A percentile compares a stretch with the other conserved stretches of the same genome.
phyloP scores from a whole-genome alignment of 2,797 vertebrate genomes.

The Margarornis squamiger region DNA sequence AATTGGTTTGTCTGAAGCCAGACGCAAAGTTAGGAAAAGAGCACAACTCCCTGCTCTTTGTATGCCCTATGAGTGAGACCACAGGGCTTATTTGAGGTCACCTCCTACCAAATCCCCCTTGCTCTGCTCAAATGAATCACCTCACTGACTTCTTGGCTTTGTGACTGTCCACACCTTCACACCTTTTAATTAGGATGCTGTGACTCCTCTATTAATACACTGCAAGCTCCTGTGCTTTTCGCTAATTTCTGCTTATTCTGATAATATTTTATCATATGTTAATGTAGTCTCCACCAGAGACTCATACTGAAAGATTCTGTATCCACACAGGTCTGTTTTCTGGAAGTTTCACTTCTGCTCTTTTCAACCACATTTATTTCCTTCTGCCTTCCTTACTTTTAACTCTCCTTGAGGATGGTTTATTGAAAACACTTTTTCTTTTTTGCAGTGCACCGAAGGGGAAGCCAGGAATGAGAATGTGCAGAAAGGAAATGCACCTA shows the following conservation, averaged over 20 bases:
- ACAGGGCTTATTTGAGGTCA: not conserved
- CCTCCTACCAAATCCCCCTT: not conserved
- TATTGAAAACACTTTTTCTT: not conserved
- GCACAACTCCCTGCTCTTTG: not conserved
- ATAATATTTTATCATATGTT: not conserved
- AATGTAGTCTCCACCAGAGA: not conserved
- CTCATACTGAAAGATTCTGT: not conserved
- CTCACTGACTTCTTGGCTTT: not conserved
- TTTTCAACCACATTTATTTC: not conserved
- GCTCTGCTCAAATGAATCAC: not conserved
- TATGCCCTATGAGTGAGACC: rapidly evolving
- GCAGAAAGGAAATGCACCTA: not conserved
- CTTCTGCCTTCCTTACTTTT: not conserved
- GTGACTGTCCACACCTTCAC: not conserved
- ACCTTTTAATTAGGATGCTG: not conserved
- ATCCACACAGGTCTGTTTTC: not conserved
- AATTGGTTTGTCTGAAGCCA: not conserved
- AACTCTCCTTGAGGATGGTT: not conserved
- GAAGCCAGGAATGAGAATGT: not conserved
- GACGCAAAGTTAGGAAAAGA: not conserved
- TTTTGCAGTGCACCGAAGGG: not conserved
- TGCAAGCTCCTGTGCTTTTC: not conserved
- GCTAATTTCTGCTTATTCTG: not conserved
- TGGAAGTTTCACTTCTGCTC: not conserved
- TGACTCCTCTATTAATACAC: not conserved